phyloP scores from a whole-genome alignment of 1,140 invertebrate genomes.

The Papilio helenus region DNA sequence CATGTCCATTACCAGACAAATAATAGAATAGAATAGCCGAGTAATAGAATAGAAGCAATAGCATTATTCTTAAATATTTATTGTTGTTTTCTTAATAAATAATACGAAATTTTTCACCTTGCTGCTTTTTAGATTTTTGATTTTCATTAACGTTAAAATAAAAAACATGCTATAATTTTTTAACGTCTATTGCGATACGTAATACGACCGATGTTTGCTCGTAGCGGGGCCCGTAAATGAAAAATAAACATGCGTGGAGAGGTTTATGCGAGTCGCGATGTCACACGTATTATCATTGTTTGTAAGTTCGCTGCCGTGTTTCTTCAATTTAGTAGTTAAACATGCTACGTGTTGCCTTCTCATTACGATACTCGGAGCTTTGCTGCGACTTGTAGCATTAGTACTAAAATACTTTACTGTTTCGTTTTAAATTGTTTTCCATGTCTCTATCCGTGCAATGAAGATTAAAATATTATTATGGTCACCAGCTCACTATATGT shows the following conservation, averaged over 20 bases:
- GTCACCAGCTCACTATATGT: no score
- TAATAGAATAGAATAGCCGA: background rate
- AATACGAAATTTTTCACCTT: no score
- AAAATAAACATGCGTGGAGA: constrained; percentile 78
- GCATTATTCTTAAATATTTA: background rate
- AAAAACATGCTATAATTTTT: background rate
- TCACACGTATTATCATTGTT: constrained; percentile 73
- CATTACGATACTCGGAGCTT: constrained; percentile 27
- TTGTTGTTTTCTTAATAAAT: no score
- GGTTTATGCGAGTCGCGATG: constrained; percentile 66
- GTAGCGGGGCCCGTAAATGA: constrained; percentile 71
- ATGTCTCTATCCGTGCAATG: background rate
- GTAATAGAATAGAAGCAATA: no score
- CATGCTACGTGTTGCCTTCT: constrained; percentile 39
- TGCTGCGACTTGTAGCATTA: background rate
- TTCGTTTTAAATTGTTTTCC: background rate
- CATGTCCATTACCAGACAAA: background rate
- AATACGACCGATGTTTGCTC: constrained; percentile 55
- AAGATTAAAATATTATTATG: no score
- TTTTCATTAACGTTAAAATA: background rate
- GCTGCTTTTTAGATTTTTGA: background rate
- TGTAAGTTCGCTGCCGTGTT: constrained; percentile 53
- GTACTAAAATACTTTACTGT: background rate
- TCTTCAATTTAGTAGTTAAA: constrained; percentile 47
- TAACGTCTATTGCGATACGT: constrained; percentile 52